Conservation (phyloP, 53 echinoderm and acorn worm species). For the Temnopleurus reevesii region DNA sequence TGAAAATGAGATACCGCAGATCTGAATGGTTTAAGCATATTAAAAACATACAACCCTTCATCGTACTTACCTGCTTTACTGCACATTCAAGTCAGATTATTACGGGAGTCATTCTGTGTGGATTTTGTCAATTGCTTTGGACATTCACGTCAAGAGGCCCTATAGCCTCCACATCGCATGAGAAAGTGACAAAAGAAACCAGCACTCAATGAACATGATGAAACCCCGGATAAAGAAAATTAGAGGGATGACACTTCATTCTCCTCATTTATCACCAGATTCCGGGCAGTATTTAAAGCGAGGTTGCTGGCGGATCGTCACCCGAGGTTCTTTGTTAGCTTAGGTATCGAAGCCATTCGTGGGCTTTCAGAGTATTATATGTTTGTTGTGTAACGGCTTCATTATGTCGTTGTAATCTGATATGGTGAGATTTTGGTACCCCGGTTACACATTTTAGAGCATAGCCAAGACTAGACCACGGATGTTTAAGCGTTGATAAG, state of each 20-base stretch:
- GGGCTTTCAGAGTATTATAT: neutral
- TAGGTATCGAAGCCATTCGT: neutral
- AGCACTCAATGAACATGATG: neutral
- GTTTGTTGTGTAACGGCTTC: neutral
- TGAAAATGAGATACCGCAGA: too few species aligned
- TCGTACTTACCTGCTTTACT: neutral
- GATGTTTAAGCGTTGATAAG: too few species aligned
- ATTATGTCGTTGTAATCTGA: slow-evolving; percentile 22
- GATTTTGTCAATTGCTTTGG: slow-evolving; percentile 19
- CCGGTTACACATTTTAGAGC: too few species aligned
- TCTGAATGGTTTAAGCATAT: neutral
- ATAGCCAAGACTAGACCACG: too few species aligned
- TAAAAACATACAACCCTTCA: neutral
- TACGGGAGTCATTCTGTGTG: slow-evolving; percentile 3
- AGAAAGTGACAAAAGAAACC: neutral
- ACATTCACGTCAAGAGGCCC: slow-evolving; percentile 35
- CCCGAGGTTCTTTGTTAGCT: neutral
- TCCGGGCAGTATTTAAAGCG: neutral
- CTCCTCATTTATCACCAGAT: slow-evolving; percentile 8
- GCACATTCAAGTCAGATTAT: neutral
- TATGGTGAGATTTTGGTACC: neutral
- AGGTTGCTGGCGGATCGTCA: slow-evolving; percentile 11
- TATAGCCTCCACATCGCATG: neutral
- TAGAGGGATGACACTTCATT: neutral
- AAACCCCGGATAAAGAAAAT: slow-evolving; percentile 12